Percentiles rank a stretch among this genome's conserved stretches.
phyloP scores from a whole-genome alignment of 2,888 invertebrate species.

The Maniola hyperantus region DNA sequence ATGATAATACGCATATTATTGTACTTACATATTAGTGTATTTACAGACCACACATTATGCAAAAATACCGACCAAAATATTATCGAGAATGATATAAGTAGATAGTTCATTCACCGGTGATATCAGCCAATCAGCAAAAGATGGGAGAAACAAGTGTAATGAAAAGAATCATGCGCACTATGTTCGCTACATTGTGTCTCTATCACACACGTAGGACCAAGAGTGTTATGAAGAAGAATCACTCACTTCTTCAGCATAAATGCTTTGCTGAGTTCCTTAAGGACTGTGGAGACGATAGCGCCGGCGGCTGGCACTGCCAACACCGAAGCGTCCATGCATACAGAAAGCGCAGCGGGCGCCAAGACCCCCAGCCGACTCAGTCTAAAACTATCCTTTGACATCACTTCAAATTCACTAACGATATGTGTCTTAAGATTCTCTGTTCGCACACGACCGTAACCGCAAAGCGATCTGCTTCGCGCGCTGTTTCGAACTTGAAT shows the following conservation, averaged over 20 bases:
- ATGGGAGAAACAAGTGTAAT: too few relatives aligned
- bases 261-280: conserved; percentile 76
- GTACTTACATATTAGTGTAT: too few relatives aligned
- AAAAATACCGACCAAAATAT: too few relatives aligned
- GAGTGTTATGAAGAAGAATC: neutral
- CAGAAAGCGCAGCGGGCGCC: conserved; percentile 74
- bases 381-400: conserved; percentile 66
- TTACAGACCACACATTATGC: too few relatives aligned
- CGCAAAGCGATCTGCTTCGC: conserved; percentile 77
- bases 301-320: conserved; percentile 76
- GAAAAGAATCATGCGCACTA: too few relatives aligned
- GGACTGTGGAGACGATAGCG: conserved; percentile 74
- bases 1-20: too few relatives aligned
- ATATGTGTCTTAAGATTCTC: neutral
- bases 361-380: conserved; percentile 71
- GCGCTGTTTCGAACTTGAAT: conserved; percentile 63
- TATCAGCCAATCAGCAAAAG: too few relatives aligned
- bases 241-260: conserved; percentile 79
- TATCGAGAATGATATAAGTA: too few relatives aligned
- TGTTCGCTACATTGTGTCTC: too few relatives aligned
- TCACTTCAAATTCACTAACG: conserved; percentile 46
- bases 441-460: conserved; percentile 66
- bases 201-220: too few relatives aligned
- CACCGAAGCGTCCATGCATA: conserved; percentile 76
- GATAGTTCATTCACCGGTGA: too few relatives aligned